A percentile compares a stretch with the other conserved stretches of the same genome.
Evolutionary conservation across 2,113 vertebrate species (phyloP).

Genomic region (Toxotes chatareus): DNA sequence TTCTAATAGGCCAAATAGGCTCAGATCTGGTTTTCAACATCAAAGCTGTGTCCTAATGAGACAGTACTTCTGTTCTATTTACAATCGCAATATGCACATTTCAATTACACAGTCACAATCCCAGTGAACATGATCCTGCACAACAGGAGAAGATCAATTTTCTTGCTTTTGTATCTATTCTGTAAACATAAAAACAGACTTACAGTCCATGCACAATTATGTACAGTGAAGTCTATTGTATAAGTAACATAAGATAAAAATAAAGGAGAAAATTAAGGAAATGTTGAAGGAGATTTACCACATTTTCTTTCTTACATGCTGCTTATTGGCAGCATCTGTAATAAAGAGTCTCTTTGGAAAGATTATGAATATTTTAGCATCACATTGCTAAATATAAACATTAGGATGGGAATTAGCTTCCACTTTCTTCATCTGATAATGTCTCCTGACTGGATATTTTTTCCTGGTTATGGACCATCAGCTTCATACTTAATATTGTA

Average conservation of each 20-base stretch:
- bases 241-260: not conserved
- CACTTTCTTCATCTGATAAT: not conserved
- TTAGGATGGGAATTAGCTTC: not conserved
- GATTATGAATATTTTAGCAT: not conserved
- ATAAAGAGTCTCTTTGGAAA: too few species aligned
- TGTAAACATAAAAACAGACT: too few species aligned
- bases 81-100: not conserved
- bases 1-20: not conserved
- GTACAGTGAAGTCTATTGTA: too few species aligned
- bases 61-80: not conserved
- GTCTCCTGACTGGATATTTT: not conserved
- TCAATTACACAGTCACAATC: too few species aligned
- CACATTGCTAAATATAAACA: not conserved
- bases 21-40: not conserved
- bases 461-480: too few species aligned
- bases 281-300: not conserved
- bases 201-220: too few species aligned
- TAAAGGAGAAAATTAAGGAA: not conserved
- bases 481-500: not conserved
- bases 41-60: constrained; percentile 7
- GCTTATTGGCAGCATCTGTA: too few species aligned
- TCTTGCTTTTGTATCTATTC: too few species aligned
- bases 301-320: not conserved
- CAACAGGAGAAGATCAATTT: too few species aligned
- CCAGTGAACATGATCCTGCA: too few species aligned